A percentile compares a stretch with the other conserved stretches of the same genome.
Evolutionary conservation across 2,888 invertebrate species (phyloP).

Genomic region (Meloe dianella): DNA sequence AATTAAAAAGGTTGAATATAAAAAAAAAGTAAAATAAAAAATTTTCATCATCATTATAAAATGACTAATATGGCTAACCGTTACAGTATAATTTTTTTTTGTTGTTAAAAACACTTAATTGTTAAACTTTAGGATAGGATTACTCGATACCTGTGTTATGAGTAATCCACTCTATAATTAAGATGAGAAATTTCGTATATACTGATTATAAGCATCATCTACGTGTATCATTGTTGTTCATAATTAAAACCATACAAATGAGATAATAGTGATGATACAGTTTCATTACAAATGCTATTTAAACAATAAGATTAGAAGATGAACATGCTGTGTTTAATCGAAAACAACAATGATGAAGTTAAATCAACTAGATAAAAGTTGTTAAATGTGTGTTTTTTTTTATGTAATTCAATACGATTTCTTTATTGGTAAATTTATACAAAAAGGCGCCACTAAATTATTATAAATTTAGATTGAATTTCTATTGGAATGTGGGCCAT

Average conservation of each 20-base stretch:
- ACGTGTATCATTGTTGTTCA: background rate
- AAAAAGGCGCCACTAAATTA: constrained; percentile 11
- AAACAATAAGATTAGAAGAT: no score
- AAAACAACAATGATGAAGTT: background rate
- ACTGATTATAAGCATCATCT: background rate
- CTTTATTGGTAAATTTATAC: background rate
- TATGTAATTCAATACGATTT: background rate
- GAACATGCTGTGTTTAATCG: background rate
- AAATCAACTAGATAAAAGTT: background rate
- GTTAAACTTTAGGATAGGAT: background rate
- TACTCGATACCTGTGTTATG: background rate
- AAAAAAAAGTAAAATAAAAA: background rate
- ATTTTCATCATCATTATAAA: background rate
- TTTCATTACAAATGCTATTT: background rate
- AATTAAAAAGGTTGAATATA: background rate
- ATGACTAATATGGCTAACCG: background rate
- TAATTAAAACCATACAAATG: background rate
- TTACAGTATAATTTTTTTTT: background rate
- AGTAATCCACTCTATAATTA: background rate
- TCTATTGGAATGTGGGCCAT: constrained; percentile 30
- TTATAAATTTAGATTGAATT: constrained; percentile 24
- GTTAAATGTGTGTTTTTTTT: no score
- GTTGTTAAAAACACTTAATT: background rate
- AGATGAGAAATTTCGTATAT: background rate
- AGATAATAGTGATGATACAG: background rate